phyloP scores from a whole-genome alignment of 2,797 vertebrate species.

The Lepidocolaptes lacrymiger region DNA sequence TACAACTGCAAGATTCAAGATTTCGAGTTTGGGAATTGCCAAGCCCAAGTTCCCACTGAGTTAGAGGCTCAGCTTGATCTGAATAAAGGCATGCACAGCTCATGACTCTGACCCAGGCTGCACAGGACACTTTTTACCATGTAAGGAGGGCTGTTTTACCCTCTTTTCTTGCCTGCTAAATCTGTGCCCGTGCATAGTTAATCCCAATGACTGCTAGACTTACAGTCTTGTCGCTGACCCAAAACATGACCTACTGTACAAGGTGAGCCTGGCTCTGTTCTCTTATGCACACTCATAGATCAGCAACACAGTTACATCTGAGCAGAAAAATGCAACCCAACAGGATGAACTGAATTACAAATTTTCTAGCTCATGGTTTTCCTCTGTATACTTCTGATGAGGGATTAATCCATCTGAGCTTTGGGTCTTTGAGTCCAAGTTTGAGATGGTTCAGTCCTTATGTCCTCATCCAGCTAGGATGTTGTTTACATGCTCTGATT shows the following conservation, averaged over 20 bases:
- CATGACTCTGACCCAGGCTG: background rate
- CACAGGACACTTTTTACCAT: background rate
- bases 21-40: background rate
- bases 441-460: background rate
- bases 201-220: background rate
- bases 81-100: background rate
- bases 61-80: background rate
- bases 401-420: background rate
- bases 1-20: background rate
- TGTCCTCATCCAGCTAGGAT: background rate
- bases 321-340: background rate
- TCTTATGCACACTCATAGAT: background rate
- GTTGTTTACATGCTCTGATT: slow-evolving; percentile 27
- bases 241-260: background rate
- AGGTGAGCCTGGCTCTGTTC: background rate
- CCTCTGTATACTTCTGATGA: background rate
- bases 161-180: background rate
- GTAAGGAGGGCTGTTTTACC: background rate
- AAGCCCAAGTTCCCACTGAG: background rate
- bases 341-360: background rate
- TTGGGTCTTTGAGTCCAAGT: background rate
- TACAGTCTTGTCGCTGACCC: background rate
- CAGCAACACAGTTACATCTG: background rate
- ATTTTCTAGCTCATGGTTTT: background rate
- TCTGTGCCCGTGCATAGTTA: background rate